These are phyloP conservation scores for Mythimna ferrago DNA, from an alignment of 2,888 invertebrate species.

Conservation along the genomic window DNA sequence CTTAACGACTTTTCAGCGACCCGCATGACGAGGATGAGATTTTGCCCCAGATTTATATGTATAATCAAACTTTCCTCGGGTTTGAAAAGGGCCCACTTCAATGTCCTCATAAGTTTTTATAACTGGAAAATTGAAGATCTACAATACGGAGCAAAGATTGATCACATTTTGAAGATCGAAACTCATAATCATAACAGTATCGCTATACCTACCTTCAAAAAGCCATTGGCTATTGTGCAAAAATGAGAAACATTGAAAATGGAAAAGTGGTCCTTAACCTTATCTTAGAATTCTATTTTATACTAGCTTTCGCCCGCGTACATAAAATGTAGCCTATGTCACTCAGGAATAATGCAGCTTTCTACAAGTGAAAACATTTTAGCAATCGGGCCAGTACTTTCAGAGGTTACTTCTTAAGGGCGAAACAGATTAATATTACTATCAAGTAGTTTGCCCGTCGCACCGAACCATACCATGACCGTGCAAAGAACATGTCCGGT, in stretches of 20 bases:
- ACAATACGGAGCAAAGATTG: neutral
- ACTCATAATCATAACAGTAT: neutral
- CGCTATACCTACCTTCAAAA: neutral
- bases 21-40: constrained; percentile 36
- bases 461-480: too few relatives aligned
- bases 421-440: too few relatives aligned
- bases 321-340: too few relatives aligned
- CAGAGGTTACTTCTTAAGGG: too few relatives aligned
- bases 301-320: too few relatives aligned
- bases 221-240: neutral
- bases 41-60: constrained; percentile 40
- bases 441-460: too few relatives aligned
- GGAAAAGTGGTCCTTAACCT: neutral
- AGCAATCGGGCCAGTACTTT: too few relatives aligned
- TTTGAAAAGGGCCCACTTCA: constrained; percentile 10
- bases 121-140: constrained; percentile 14
- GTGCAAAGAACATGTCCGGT: too few relatives aligned
- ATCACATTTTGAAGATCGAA: neutral
- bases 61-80: constrained; percentile 39
- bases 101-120: constrained; percentile 25
- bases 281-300: constrained; percentile 2
- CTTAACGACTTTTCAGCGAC: constrained; percentile 28
- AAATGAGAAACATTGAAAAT: neutral
- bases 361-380: too few relatives aligned
- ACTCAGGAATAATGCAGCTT: too few relatives aligned